Evolutionary conservation across 2,113 vertebrate species (phyloP), one percentile per base, ranked within the genome.

Genomic region (Pygoscelis adeliae): DNA sequence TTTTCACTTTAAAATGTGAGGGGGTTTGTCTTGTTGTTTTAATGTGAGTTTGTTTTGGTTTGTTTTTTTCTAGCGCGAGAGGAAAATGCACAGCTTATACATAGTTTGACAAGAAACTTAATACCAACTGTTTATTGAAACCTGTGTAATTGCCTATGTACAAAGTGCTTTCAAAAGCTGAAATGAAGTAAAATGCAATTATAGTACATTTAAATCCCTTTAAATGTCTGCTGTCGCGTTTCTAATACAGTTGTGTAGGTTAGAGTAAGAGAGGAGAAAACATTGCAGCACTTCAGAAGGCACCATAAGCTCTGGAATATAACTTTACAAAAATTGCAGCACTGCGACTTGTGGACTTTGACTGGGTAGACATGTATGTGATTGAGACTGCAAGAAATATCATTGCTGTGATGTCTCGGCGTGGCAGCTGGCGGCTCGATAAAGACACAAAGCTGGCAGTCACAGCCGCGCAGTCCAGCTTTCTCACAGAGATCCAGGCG

Each of bases 291-390:
- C 46, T 82, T 70, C 6, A 4, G 49, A 71, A 92, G 61, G 34
- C 42, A 34, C 27, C 1, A 0, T 40, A 29, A 74, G n/a, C 59
- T 49, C 58, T 87, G 66, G 44, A 65, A 52, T n/a, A 9, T 5
- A 62, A 32, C 36, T 38, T 56, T 38, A 30, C 34, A 70, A 21
- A 80, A 61, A 7, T 2, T 2, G 15, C 78, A 84, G 67, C 7
- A 0, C 32, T n/a, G 52, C 0, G 0, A n/a, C 44, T 25, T 66
- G 32, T 2, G 1, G 72, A 4, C 63, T 83, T 72, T 0, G 3
- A 5, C 46, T 34, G 50, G 36, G 38, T 9, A 36, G 78, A 58
- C 5, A 4, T 16, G 25, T 71, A 5, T 20, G 42, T 62, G 74
- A 50, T 58, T 46, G 38, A 71, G 46, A 62, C 4, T 5, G n/a